phyloP scores from a whole-genome alignment of 1,140 invertebrate species.

The Sycophila sp. region DNA sequence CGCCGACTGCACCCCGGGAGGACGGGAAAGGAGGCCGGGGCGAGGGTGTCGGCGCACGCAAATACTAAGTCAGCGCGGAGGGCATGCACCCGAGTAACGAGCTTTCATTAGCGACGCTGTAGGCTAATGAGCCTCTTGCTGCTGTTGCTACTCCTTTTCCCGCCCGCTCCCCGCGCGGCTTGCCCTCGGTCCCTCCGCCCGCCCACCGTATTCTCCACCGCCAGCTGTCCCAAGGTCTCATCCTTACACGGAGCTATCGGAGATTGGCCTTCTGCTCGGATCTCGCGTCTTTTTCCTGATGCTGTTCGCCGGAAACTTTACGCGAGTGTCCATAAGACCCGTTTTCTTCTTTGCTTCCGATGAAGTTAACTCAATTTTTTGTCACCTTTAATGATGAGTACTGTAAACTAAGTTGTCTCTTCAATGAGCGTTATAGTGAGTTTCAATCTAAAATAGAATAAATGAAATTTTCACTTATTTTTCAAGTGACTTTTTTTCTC shows the following conservation, averaged over 20 bases:
- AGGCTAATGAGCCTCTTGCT: slow-evolving; percentile 65
- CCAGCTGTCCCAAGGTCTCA: not conserved
- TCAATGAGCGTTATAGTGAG: too few species aligned
- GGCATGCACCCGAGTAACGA: slow-evolving; percentile 60
- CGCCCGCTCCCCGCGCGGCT: slow-evolving; percentile 38
- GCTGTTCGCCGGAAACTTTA: not conserved
- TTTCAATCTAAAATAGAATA: too few species aligned
- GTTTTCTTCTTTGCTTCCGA: not conserved
- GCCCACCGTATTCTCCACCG: too few species aligned
- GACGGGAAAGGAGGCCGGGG: slow-evolving; percentile 45
- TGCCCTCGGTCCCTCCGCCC: slow-evolving; percentile 34
- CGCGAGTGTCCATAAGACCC: slow-evolving; percentile 16
- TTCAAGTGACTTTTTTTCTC: too few species aligned
- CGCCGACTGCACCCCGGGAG: too few species aligned
- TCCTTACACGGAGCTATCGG: not conserved
- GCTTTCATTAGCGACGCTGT: slow-evolving; percentile 66
- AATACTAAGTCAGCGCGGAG: slow-evolving; percentile 55
- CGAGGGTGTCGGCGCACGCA: slow-evolving; percentile 33
- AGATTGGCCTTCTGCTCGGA: too few species aligned
- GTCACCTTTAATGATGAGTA: too few species aligned
- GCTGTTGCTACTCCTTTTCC: slow-evolving; percentile 39
- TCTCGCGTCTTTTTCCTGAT: too few species aligned
- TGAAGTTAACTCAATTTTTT: too few species aligned
- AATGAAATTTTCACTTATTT: too few species aligned
- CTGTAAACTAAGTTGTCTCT: too few species aligned